Evolutionary conservation across 1,140 invertebrate genomes (phyloP).

Genomic region (Ylistrum balloti): DNA sequence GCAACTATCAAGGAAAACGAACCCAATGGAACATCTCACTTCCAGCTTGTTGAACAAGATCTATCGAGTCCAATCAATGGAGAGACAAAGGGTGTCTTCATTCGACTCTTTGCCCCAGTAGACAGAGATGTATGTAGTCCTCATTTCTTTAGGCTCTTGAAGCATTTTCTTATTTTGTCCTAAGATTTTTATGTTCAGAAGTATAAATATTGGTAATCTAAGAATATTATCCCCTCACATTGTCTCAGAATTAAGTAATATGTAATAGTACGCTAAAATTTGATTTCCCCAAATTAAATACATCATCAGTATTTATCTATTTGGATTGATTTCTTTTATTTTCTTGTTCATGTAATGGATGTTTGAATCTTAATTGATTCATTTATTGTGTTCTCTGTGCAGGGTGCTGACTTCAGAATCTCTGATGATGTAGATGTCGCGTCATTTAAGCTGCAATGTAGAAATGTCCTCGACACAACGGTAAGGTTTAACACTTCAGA

Average conservation of each 20-base stretch:
- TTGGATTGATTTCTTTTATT: no score
- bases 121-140: slow-evolving; percentile 66
- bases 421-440: slow-evolving; percentile 58
- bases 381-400: neutral
- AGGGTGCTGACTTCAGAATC: slow-evolving; percentile 45
- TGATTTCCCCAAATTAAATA: no score
- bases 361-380: no score
- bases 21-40: neutral
- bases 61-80: neutral
- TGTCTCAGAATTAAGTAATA: no score
- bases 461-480: neutral
- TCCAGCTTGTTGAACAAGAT: neutral
- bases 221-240: no score
- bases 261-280: no score
- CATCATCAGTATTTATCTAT: no score
- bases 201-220: no score
- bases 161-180: no score
- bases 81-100: slow-evolving; percentile 43
- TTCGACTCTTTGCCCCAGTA: slow-evolving; percentile 53
- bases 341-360: no score
- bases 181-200: no score
- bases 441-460: slow-evolving; percentile 54
- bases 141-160: no score
- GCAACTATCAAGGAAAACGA: neutral
- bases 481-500: slow-evolving; percentile 49